Evolutionary conservation across 2,797 vertebrate genomes (phyloP).

Genomic region (Gouania willdenowi): DNA sequence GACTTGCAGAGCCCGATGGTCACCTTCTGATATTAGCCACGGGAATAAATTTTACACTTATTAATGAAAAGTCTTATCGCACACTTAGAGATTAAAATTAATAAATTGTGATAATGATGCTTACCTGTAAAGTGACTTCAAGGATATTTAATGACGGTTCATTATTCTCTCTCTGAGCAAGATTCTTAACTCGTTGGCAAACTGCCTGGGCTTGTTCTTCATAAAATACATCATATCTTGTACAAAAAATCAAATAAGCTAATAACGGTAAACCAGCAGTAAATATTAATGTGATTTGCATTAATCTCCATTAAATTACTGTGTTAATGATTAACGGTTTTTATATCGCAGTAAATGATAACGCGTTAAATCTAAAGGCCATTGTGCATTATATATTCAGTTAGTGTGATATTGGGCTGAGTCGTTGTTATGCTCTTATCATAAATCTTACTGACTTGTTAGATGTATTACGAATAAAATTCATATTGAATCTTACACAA

Average conservation of each 20-base stretch:
- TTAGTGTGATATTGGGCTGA: constrained; percentile 18
- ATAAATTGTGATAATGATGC: constrained; percentile 67
- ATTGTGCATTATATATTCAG: constrained; percentile 18
- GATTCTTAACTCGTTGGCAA: constrained; percentile 43
- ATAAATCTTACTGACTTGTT: constrained; percentile 3
- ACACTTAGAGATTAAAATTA: constrained; percentile 64
- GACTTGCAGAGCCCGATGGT: constrained; percentile 38
- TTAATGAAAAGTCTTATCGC: constrained; percentile 63
- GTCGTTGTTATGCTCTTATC: constrained; percentile 7
- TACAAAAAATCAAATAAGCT: constrained; percentile 31
- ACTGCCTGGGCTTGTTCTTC: constrained; percentile 41
- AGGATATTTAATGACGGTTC: constrained; percentile 60
- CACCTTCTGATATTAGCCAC: constrained; percentile 47
- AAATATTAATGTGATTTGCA: constrained; percentile 56
- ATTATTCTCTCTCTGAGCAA: constrained; percentile 26
- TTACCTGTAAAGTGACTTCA: constrained; percentile 59
- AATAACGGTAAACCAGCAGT: constrained; percentile 32
- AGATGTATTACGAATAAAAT: constrained; percentile 1
- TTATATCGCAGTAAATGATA: constrained; percentile 30
- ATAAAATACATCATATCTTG: constrained; percentile 38
- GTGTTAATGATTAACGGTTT: constrained; percentile 34
- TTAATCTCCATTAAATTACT: constrained; percentile 48
- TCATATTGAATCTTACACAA: not conserved
- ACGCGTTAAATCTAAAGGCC: constrained; percentile 16
- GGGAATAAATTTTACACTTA: constrained; percentile 45